Base-by-base conservation (phyloP, 2,888 invertebrate species). In the Dryobota labecula region DNA sequence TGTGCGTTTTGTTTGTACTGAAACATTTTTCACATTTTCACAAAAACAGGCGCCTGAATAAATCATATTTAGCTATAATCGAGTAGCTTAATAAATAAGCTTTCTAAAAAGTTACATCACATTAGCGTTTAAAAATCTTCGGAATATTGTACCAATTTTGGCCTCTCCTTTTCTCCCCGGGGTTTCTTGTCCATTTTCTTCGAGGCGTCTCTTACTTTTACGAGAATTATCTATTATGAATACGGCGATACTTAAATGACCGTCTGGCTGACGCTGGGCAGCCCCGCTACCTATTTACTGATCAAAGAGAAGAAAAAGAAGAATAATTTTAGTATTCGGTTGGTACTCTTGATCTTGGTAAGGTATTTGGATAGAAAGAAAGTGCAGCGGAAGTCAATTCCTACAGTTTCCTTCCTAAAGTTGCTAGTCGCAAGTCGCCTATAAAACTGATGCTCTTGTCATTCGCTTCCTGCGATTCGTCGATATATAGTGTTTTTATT, bases 161-260 rank as follows among this genome's bases (percentile, higher is more conserved):
- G n/a, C n/a, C n/a, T n/a, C n/a, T n/a, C n/a, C n/a, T 58, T 78
- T 49, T 63, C 53, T 54, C 36, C 2, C 2, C 9, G 3, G 4
- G 2, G 13, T 58, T 9, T 11, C 4, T 38, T 8, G 11, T 9
- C 0, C n/a, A 49, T 57, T 57, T 57, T 57, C 13, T 27, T 13
- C 13, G 13, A 24, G 1, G 9, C 15, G 8, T 24, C 20, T 60
- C 1, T 27, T 18, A 45, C 7, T 72, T 54, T 65, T 24, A 33
- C 13, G 3, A n/a, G 18, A 36, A 43, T 13, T 51, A n/a, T 24
- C 33, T 51, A 15, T 8, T 43, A 18, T 15, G 18, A 6, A n/a
- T 18, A 18, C 2, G 11, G 7, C 38, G 27, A 41, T 64, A 63
- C 9, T 30, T 6, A n/a, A 13, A 56, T 11, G 7, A n/a, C 7